Percentiles rank a stretch among this genome's conserved stretches.
phyloP scores from a whole-genome alignment of 2,797 vertebrate genomes.

The Pantherophis alleghaniensis region DNA sequence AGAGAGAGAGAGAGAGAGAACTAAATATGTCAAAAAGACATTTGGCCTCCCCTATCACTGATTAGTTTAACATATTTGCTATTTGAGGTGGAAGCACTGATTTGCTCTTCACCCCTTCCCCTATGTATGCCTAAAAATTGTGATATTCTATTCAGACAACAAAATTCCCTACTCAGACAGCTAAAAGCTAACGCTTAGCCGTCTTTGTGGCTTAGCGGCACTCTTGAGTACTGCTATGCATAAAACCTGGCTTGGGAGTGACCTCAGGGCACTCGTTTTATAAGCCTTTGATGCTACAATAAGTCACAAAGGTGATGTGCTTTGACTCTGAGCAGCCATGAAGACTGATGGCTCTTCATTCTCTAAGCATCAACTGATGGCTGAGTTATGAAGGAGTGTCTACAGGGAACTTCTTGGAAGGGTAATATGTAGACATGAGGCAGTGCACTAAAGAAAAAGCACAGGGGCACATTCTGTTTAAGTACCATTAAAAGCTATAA shows the following conservation, averaged over 20 bases:
- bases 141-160: slow-evolving; percentile 54
- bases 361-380: slow-evolving; percentile 45
- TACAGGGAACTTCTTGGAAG: slow-evolving; percentile 24
- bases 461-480: not conserved
- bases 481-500: not conserved
- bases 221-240: slow-evolving; percentile 23
- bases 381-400: slow-evolving; percentile 50
- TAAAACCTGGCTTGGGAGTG: slow-evolving; percentile 54
- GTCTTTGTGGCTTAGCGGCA: slow-evolving; percentile 47
- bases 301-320: slow-evolving; percentile 60
- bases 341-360: slow-evolving; percentile 46
- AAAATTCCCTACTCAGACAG: slow-evolving; percentile 49
- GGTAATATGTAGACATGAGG: slow-evolving; percentile 20
- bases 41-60: slow-evolving; percentile 67
- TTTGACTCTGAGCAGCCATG: slow-evolving; percentile 46
- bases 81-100: slow-evolving; percentile 54
- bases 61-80: slow-evolving; percentile 70
- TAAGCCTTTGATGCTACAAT: slow-evolving; percentile 60
- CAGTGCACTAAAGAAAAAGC: slow-evolving; percentile 12
- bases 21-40: slow-evolving; percentile 75
- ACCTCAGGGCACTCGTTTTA: slow-evolving; percentile 60
- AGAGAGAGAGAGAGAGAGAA: slow-evolving; percentile 43
- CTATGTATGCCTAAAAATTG: slow-evolving; percentile 58
- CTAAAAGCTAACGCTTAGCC: slow-evolving; percentile 62
- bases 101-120: slow-evolving; percentile 33